Evolutionary conservation across 2,113 vertebrate species (phyloP).

Genomic region (Ophthalmolycus amberensis): DNA sequence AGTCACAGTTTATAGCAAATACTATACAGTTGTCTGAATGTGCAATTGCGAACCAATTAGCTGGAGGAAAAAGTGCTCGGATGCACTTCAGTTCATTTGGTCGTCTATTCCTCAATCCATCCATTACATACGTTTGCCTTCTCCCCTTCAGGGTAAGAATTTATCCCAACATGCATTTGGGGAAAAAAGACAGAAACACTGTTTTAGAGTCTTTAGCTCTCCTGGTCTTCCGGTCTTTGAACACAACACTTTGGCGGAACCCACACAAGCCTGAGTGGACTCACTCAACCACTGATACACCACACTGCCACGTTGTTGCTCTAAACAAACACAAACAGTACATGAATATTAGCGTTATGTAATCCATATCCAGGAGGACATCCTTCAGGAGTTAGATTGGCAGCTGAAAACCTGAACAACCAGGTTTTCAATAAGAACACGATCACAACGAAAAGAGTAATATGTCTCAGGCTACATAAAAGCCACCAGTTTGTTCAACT

Average conservation of each 20-base stretch:
- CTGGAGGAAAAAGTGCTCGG: background rate
- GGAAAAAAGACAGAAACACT: background rate
- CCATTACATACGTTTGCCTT: background rate
- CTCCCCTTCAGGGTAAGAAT: slow-evolving; percentile 10
- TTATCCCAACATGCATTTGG: background rate
- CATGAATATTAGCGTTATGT: slow-evolving; percentile 24
- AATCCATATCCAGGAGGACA: slow-evolving; percentile 48
- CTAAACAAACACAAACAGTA: slow-evolving; percentile 42
- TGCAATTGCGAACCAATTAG: background rate
- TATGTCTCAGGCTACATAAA: background rate
- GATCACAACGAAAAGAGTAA: background rate
- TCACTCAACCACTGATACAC: background rate
- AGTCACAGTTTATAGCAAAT: background rate
- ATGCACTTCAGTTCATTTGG: background rate
- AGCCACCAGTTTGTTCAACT: slow-evolving; percentile 17
- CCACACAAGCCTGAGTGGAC: background rate
- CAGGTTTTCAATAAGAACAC: background rate
- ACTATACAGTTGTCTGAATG: background rate
- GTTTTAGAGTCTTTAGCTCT: background rate
- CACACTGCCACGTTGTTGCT: background rate
- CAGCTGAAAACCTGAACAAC: slow-evolving; percentile 7
- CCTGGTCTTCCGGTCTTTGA: slow-evolving; percentile 13
- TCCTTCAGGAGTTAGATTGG: slow-evolving; percentile 31
- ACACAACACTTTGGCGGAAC: slow-evolving; percentile 8
- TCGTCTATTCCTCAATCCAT: background rate